phyloP scores from a whole-genome alignment of 2,113 vertebrate genomes.

The Charadrius vociferus region DNA sequence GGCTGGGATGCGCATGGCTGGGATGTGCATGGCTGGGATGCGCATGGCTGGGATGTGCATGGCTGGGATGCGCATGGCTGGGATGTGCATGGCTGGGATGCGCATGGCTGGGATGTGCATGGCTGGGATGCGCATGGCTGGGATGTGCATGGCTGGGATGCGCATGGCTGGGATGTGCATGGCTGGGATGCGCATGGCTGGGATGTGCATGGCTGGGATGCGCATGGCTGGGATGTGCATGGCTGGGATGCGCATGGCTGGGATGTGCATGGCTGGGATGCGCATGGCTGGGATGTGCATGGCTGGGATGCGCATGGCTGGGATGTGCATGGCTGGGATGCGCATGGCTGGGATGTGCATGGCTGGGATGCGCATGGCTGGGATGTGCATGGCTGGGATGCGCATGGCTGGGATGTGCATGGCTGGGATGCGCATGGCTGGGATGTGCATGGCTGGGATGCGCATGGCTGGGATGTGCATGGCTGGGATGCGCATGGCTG shows the following conservation, averaged over 20 bases:
- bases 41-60: no score
- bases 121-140: no score
- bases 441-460: background rate
- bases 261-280: background rate
- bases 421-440: background rate
- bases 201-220: background rate
- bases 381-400: background rate
- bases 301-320: background rate
- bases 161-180: no score
- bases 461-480: background rate
- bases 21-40: no score
- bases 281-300: background rate
- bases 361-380: no score
- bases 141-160: no score
- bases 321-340: accelerated
- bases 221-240: background rate
- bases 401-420: background rate
- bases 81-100: no score
- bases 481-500: accelerated
- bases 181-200: no score
- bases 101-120: no score
- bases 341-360: accelerated
- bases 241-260: background rate
- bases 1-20: no score
- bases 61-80: no score